phyloP scores from a whole-genome alignment of 2,113 vertebrate species.

The Lycocorax pyrrhopterus region DNA sequence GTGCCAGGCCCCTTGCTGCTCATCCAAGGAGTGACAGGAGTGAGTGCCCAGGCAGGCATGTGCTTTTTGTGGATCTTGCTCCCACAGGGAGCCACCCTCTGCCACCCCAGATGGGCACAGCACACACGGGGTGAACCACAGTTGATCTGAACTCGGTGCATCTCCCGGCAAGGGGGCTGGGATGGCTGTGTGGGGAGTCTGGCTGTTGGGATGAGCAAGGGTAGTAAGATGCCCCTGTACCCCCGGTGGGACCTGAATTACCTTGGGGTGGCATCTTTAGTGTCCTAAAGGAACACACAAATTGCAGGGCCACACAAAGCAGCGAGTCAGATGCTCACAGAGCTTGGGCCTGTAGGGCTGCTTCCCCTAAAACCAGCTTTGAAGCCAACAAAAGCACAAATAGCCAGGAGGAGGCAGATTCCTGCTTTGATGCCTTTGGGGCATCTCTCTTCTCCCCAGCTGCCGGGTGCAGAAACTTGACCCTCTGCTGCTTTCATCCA shows the following conservation, averaged over 20 bases:
- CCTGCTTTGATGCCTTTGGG: slow-evolving; percentile 43
- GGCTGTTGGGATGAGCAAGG: not conserved
- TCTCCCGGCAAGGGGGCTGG: not conserved
- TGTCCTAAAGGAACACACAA: not conserved
- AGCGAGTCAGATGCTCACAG: not conserved
- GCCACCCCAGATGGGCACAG: not conserved
- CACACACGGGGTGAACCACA: fast-evolving
- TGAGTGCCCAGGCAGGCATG: fast-evolving
- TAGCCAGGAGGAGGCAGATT: not conserved
- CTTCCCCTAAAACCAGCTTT: not conserved
- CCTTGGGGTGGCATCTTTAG: no score
- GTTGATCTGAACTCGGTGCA: fast-evolving
- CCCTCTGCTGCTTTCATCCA: not conserved
- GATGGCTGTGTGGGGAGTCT: not conserved
- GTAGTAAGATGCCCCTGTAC: not conserved
- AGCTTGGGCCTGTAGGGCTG: not conserved
- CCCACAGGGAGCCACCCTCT: not conserved
- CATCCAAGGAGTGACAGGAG: not conserved
- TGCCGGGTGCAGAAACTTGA: slow-evolving; percentile 8
- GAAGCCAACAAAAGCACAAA: not conserved
- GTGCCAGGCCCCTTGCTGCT: not conserved
- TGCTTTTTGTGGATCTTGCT: not conserved
- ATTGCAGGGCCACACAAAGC: not conserved
- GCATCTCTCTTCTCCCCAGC: not conserved
- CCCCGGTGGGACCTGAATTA: not conserved